Evolutionary conservation across 2,888 invertebrate genomes (phyloP).

Genomic region (Plutella xylostella): DNA sequence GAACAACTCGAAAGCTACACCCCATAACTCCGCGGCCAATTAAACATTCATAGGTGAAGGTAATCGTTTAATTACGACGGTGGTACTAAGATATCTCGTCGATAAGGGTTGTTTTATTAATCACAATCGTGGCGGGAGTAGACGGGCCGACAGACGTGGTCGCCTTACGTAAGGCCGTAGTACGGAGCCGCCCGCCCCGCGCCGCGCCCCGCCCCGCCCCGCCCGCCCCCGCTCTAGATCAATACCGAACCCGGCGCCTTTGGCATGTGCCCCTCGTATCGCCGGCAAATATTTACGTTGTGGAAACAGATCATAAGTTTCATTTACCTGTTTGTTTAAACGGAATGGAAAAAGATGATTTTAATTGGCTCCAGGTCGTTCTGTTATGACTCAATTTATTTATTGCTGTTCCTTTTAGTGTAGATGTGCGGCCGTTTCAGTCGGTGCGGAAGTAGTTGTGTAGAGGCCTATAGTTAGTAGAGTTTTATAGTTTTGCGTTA

Average conservation of each 20-base stretch:
- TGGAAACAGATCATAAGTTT: slow-evolving; percentile 64
- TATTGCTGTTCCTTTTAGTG: slow-evolving; percentile 11
- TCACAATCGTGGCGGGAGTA: slow-evolving; percentile 33
- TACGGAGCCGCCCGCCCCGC: slow-evolving; percentile 32
- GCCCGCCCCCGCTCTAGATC: slow-evolving; percentile 48
- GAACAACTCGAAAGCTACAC: no score
- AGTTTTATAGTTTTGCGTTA: background rate
- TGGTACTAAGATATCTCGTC: no score
- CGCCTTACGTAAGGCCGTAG: slow-evolving; percentile 61
- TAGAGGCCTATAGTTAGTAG: background rate
- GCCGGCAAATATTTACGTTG: slow-evolving; percentile 66
- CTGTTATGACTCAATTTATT: slow-evolving; percentile 20
- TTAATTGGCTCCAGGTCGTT: slow-evolving; percentile 29
- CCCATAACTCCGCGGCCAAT: no score
- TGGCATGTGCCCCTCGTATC: slow-evolving; percentile 64
- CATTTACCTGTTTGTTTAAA: slow-evolving; percentile 39
- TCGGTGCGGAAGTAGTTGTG: background rate
- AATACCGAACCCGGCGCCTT: slow-evolving; percentile 66
- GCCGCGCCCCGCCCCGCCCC: slow-evolving; percentile 14
- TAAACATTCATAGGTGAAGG: no score
- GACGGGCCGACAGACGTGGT: slow-evolving; percentile 60
- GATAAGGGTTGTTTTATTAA: background rate
- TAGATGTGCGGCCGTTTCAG: background rate
- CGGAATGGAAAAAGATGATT: slow-evolving; percentile 26
- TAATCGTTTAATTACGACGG: no score